Evolutionary conservation across 2,113 vertebrate genomes (phyloP).

Genomic region (Scomber colias): DNA sequence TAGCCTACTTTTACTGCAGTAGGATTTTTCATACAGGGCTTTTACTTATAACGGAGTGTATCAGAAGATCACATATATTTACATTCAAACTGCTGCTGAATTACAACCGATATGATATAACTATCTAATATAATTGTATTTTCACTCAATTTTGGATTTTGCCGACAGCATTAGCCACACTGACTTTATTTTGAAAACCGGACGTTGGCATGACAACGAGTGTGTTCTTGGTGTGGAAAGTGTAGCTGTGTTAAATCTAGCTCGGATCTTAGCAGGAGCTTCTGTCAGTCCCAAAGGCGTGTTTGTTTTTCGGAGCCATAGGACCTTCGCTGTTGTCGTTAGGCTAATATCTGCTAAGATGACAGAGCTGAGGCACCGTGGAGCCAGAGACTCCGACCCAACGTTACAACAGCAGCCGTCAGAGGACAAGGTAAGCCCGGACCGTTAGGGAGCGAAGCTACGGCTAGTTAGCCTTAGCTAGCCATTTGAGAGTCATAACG

Average conservation of each 20-base stretch:
- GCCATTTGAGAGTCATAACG: background rate
- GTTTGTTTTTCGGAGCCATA: constrained; percentile 35
- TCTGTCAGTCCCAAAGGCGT: constrained; percentile 12
- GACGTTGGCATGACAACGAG: constrained; percentile 22
- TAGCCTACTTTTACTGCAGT: too few relatives aligned
- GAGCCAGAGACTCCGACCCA: constrained; percentile 69
- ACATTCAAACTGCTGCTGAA: too few relatives aligned
- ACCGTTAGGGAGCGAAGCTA: constrained; percentile 47
- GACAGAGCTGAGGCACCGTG: constrained; percentile 85
- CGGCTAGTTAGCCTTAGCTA: constrained; percentile 41
- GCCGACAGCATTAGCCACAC: background rate
- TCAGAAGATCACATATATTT: too few relatives aligned
- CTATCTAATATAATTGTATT: background rate
- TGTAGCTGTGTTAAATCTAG: constrained; percentile 33
- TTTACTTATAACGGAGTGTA: too few relatives aligned
- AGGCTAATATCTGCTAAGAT: constrained; percentile 60
- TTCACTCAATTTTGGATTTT: background rate
- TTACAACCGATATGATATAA: too few relatives aligned
- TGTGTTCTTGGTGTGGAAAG: constrained; percentile 18
- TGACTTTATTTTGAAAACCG: constrained; percentile 67
- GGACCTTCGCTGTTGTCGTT: constrained; percentile 40
- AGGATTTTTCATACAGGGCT: too few relatives aligned
- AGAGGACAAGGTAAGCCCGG: constrained; percentile 83
- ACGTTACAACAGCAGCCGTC: constrained; percentile 72
- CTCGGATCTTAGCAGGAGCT: background rate